Percentiles rank a stretch among this genome's conserved stretches.
Evolutionary conservation across 2,797 vertebrate genomes (phyloP).

Genomic region (Triplophysa yarkandensis): DNA sequence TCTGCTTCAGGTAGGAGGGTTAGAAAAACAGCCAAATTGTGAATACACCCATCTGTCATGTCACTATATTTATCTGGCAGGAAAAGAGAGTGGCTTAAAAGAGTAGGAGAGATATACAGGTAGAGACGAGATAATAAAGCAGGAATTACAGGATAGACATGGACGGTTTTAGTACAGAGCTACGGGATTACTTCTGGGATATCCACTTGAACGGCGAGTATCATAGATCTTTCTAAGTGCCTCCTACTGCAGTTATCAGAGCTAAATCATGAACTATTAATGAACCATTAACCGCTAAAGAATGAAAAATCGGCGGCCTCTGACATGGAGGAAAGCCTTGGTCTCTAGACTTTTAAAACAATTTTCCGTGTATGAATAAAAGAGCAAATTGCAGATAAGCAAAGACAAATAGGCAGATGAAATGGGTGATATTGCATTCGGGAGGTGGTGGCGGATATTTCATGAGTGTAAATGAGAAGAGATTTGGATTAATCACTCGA

Average conservation of each 20-base stretch:
- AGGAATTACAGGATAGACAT: conserved; percentile 32
- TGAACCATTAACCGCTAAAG: conserved; percentile 31
- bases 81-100: neutral
- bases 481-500: conserved; percentile 43
- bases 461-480: conserved; percentile 26
- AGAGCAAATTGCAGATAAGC: conserved; percentile 31
- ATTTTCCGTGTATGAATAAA: conserved; percentile 35
- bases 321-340: conserved; percentile 9
- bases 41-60: conserved; percentile 41
- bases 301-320: conserved; percentile 21
- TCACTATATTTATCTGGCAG: conserved; percentile 25
- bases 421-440: conserved; percentile 30
- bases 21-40: conserved; percentile 45
- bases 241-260: conserved; percentile 41
- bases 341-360: conserved; percentile 32
- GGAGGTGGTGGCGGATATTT: conserved; percentile 30
- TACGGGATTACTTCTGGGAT: conserved; percentile 20
- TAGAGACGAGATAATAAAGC: conserved; percentile 28
- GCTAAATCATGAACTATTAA: conserved; percentile 45
- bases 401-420: conserved; percentile 44
- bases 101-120: conserved; percentile 24
- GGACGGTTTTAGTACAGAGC: conserved; percentile 26
- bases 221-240: conserved; percentile 45
- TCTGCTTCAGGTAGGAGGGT: conserved; percentile 42
- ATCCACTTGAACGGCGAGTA: conserved; percentile 14